Conservation (phyloP, 2,113 vertebrate species). For the Rhadina sibilatrix region DNA sequence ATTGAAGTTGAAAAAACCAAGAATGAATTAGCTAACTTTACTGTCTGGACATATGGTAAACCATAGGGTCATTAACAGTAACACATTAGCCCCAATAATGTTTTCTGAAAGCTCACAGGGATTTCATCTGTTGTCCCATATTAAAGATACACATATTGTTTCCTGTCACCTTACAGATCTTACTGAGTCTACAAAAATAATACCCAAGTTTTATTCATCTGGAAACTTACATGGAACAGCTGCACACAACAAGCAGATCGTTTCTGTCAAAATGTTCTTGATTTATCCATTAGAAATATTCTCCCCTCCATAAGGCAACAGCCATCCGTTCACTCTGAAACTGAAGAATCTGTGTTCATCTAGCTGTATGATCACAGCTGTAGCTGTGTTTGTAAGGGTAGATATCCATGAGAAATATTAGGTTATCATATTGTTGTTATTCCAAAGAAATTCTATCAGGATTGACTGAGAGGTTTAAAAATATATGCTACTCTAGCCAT, state of each 20-base stretch:
- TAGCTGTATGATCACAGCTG: neutral
- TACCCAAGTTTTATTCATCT: neutral
- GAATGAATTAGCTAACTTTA: neutral
- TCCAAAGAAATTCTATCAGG: neutral
- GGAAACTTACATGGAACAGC: neutral
- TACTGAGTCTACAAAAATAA: neutral
- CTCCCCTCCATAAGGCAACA: neutral
- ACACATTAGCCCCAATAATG: neutral
- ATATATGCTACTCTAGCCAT: fast-evolving
- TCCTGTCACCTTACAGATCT: neutral
- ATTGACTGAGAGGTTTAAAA: neutral
- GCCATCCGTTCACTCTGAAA: neutral
- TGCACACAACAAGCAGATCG: neutral
- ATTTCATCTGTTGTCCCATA: conserved; percentile 16
- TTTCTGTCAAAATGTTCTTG: neutral
- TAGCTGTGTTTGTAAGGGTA: neutral
- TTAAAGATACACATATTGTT: neutral
- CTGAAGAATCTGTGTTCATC: neutral
- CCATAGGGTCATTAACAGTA: conserved; percentile 15
- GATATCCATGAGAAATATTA: neutral
- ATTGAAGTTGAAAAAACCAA: neutral
- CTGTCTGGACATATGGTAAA: conserved; percentile 15
- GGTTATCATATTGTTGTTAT: neutral
- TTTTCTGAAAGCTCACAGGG: conserved; percentile 9
- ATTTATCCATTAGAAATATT: neutral